Percentiles rank a stretch among this genome's conserved stretches.
Conservation (phyloP, 2,113 vertebrate genomes). For the Tupaia chinensis region DNA sequence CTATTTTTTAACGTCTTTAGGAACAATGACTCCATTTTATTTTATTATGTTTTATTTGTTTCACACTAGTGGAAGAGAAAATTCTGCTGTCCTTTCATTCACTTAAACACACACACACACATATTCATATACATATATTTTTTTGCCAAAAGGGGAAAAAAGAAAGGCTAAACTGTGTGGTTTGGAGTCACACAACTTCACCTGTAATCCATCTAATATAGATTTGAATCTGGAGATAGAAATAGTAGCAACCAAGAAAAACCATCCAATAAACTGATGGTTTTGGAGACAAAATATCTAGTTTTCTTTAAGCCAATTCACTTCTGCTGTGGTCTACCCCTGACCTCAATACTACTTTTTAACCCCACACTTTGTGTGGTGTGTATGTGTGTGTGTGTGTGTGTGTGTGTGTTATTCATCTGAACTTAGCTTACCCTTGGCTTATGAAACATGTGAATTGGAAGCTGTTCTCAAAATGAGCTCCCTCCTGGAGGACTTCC, state of each 20-base stretch:
- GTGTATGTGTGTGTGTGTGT: background rate
- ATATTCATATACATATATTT: background rate
- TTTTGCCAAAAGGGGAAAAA: slow-evolving; percentile 15
- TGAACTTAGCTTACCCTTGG: slow-evolving; percentile 70
- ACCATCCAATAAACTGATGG: slow-evolving; percentile 57
- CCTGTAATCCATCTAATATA: background rate
- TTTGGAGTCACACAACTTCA: background rate
- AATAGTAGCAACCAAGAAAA: slow-evolving; percentile 43
- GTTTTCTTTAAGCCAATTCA: slow-evolving; percentile 39
- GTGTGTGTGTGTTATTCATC: background rate
- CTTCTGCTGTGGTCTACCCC: slow-evolving; percentile 59
- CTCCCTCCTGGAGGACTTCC: slow-evolving; percentile 76
- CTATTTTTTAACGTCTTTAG: background rate
- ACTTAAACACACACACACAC: slow-evolving; percentile 9
- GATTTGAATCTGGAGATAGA: slow-evolving; percentile 45
- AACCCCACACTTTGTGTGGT: slow-evolving; percentile 56
- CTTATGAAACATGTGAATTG: slow-evolving; percentile 72
- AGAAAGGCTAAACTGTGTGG: background rate
- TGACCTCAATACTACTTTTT: slow-evolving; percentile 65
- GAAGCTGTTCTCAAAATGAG: slow-evolving; percentile 76
- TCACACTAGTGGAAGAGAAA: slow-evolving; percentile 10
- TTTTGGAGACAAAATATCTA: slow-evolving; percentile 54
- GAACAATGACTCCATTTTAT: background rate
- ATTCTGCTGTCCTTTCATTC: slow-evolving; percentile 37
- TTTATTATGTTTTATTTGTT: slow-evolving; percentile 5